These are phyloP conservation scores for Drosophila chauvacae DNA, from an alignment of 1,140 invertebrate species.

Conservation along the genomic window DNA sequence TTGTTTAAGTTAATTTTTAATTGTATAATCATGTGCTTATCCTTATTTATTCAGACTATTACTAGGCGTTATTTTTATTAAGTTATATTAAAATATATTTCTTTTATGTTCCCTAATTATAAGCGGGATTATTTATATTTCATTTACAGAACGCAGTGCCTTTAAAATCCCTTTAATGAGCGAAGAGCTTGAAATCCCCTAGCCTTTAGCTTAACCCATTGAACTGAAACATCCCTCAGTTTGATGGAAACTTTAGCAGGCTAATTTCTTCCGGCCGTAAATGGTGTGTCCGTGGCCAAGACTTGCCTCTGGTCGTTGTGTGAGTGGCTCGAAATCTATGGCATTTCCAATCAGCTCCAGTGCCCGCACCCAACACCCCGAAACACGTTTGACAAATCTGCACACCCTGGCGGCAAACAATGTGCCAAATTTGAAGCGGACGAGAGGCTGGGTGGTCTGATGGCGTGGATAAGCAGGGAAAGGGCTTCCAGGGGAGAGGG, in stretches of 20 bases:
- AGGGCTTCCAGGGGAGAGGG: not conserved
- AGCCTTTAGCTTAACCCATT: not conserved
- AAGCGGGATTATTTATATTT: too few relatives aligned
- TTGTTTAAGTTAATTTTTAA: too few relatives aligned
- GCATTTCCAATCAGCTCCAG: conserved; percentile 55
- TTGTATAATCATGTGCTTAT: too few relatives aligned
- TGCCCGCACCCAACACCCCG: not conserved
- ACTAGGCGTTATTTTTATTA: too few relatives aligned
- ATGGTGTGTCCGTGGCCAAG: conserved; percentile 2
- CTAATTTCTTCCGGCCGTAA: conserved; percentile 47
- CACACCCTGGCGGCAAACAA: conserved; percentile 67
- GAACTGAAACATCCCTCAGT: not conserved
- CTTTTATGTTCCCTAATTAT: too few relatives aligned
- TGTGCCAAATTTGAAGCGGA: conserved; percentile 70
- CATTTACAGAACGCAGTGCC: too few relatives aligned
- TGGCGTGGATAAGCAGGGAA: not conserved
- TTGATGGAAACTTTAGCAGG: conserved; percentile 21
- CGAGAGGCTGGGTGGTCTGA: not conserved
- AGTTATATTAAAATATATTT: too few relatives aligned
- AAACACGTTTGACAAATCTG: conserved; percentile 61
- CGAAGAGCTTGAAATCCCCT: too few relatives aligned
- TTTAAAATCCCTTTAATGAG: not conserved
- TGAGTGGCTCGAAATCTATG: conserved; percentile 40
- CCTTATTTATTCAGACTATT: too few relatives aligned
- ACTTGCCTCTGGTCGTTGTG: conserved; percentile 21